A percentile compares a stretch with the other conserved stretches of the same genome.
phyloP scores from a whole-genome alignment of 2,888 invertebrate genomes.

The Standfussiana lucernea region DNA sequence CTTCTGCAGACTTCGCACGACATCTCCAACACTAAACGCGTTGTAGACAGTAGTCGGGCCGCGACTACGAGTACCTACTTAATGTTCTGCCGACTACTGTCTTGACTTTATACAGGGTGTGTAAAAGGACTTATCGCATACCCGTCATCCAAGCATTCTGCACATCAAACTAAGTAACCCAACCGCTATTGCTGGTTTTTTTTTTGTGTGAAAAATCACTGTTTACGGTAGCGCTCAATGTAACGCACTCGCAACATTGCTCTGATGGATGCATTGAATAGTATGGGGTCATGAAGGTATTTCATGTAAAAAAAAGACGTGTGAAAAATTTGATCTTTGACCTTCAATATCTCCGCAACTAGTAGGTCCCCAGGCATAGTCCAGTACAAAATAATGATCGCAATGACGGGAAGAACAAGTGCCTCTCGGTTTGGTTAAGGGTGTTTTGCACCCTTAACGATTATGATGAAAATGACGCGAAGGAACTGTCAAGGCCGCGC shows the following conservation, averaged over 20 bases:
- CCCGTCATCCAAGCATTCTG: background rate
- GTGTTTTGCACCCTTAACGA: background rate
- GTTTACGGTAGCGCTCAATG: too few species aligned
- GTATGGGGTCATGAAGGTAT: too few species aligned
- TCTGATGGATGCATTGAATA: too few species aligned
- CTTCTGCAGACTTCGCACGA: background rate
- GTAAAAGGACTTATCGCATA: background rate
- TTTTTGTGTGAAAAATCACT: too few species aligned
- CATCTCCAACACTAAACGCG: background rate
- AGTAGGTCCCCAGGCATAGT: background rate
- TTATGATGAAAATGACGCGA: background rate
- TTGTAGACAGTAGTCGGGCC: too few species aligned
- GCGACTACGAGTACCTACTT: too few species aligned
- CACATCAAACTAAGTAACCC: background rate
- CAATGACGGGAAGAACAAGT: constrained; percentile 1
- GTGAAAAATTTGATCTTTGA: background rate
- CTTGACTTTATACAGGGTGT: background rate
- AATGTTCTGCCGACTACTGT: background rate
- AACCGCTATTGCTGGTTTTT: too few species aligned
- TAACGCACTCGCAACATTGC: too few species aligned
- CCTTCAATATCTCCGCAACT: background rate
- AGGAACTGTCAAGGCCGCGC: too few species aligned
- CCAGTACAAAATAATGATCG: background rate
- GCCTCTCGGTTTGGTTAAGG: background rate
- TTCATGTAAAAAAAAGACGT: too few species aligned